These are phyloP conservation scores for Nothura maculosa DNA, from an alignment of 2,797 vertebrate genomes.

Conservation along the genomic window DNA sequence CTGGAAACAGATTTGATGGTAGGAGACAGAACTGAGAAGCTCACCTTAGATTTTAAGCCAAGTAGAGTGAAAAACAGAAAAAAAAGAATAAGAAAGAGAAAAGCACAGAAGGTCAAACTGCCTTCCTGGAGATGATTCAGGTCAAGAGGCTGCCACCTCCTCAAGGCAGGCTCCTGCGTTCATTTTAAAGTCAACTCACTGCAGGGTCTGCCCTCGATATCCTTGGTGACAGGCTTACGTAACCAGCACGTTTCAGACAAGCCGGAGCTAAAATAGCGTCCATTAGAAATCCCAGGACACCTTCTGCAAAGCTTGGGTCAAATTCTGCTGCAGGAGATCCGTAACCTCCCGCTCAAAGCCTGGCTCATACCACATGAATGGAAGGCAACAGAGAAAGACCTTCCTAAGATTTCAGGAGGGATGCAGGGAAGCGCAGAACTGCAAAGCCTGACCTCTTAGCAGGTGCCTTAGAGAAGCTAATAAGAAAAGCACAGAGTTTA, in stretches of 20 bases:
- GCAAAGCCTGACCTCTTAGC: neutral
- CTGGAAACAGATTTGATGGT: neutral
- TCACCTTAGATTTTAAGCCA: neutral
- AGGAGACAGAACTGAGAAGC: neutral
- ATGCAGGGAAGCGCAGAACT: neutral
- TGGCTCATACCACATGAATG: neutral
- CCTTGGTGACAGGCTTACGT: neutral
- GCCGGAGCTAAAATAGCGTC: neutral
- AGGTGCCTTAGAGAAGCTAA: neutral
- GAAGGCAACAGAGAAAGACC: neutral
- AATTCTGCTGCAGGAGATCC: neutral
- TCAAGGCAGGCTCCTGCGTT: neutral
- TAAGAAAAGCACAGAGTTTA: neutral
- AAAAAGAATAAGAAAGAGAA: neutral
- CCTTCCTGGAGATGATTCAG: neutral
- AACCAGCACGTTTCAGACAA: neutral
- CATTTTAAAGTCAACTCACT: neutral
- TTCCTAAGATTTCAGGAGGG: neutral
- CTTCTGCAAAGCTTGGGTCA: rapidly evolving
- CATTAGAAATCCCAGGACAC: neutral
- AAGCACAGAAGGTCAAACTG: neutral
- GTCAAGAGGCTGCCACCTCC: neutral
- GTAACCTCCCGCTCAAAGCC: neutral
- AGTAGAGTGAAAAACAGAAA: neutral
- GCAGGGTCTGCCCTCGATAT: neutral